Percentiles rank a stretch among this genome's conserved stretches.
Conservation (phyloP, 2,888 invertebrate genomes). For the Euproctis similis region DNA sequence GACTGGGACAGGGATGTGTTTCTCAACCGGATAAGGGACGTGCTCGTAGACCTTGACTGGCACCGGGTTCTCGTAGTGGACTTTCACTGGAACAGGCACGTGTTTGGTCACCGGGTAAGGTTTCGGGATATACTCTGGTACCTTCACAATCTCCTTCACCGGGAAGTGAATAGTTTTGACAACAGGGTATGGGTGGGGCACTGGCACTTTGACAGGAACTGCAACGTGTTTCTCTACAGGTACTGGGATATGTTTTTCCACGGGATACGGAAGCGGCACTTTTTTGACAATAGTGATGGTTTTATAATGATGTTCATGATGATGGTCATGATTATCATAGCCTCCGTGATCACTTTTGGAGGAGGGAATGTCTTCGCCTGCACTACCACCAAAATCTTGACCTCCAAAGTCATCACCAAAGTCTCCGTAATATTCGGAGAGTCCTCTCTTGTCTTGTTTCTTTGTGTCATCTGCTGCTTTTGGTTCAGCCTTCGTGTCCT, state of each 20-base stretch:
- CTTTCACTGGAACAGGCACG: constrained; percentile 79
- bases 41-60: constrained; percentile 78
- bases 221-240: constrained; percentile 81
- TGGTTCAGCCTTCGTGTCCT: constrained; percentile 62
- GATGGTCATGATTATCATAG: constrained; percentile 17
- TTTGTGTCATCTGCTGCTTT: constrained; percentile 61
- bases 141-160: constrained; percentile 79
- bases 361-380: constrained; percentile 33
- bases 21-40: constrained; percentile 83
- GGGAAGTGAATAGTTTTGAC: constrained; percentile 80
- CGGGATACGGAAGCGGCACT: constrained; percentile 82
- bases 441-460: constrained; percentile 75
- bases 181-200: constrained; percentile 82
- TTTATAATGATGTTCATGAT: constrained; percentile 72
- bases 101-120: constrained; percentile 82
- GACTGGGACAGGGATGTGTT: constrained; percentile 79
- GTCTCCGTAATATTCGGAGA: constrained; percentile 67
- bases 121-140: constrained; percentile 79
- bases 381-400: constrained; percentile 31
- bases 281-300: constrained; percentile 82
- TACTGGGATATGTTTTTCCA: constrained; percentile 80
- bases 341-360: not conserved
- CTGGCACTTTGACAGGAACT: constrained; percentile 79
- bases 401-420: constrained; percentile 41
- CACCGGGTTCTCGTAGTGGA: constrained; percentile 80